Evolutionary conservation across 2,888 invertebrate genomes (phyloP), one percentile per base, ranked within the genome.

Genomic region (Drosophila paranaensis): DNA sequence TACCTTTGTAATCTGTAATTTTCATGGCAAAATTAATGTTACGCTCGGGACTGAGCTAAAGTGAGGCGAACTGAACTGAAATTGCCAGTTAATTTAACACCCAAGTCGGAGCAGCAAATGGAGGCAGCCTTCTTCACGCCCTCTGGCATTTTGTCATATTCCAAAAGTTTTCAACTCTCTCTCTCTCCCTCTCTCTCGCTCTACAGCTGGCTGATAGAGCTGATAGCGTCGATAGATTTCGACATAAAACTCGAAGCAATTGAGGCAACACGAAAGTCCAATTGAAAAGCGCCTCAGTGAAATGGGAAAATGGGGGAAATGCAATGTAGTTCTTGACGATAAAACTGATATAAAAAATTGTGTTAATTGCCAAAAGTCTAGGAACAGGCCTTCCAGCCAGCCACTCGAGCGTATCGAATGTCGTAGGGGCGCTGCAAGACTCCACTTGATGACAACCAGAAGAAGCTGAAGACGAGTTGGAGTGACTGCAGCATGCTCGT

Each of bases 291-390:
- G 64, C 33, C 43, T 45, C 16, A 46, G 35, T 27, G 35, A 45
- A 53, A 53, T 53, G 25, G 57, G 50, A 73, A 40, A 55, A 60
- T 57, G 20, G 46, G 57, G 53, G 13, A 57, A 55, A 27, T 11
- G 57, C 71, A 77, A 74, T 77, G 81, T 72, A 83, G 76, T 79
- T 74, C 71, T 73, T 60, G 71, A 6, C 67, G 75, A 84, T 84
- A 88, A 88, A 84, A 88, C 54, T 53, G 57, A 55, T 55, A 75
- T 86, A 77, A 77, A 81, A 72, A 83, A 83, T 82, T 82, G 88
- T 83, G 83, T 83, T 83, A 83, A 88, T 88, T 85, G 82, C 60
- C 39, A 56, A 63, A 69, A 68, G 63, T 56, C 72, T 70, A 64
- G 53, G 57, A 63, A 60, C 66, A 67, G 13, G 27, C 53, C 63